phyloP scores from a whole-genome alignment of 2,797 vertebrate genomes.

The Pristis pectinata region DNA sequence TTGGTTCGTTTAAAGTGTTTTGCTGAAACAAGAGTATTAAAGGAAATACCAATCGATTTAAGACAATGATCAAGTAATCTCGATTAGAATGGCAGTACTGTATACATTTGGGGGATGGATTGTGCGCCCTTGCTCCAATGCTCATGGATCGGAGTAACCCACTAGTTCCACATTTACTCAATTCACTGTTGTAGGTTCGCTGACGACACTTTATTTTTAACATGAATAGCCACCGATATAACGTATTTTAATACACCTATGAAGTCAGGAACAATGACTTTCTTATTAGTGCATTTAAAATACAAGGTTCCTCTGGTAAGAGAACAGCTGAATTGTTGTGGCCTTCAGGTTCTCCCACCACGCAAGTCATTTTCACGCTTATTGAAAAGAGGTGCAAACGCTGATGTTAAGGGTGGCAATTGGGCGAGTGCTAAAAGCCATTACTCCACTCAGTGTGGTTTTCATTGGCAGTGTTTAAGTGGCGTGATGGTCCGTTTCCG shows the following conservation, averaged over 20 bases:
- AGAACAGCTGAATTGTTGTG: neutral
- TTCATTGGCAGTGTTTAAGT: neutral
- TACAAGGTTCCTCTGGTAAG: neutral
- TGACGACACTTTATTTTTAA: neutral
- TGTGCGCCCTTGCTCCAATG: neutral
- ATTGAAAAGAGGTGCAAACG: neutral
- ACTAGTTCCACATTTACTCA: neutral
- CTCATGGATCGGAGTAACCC: neutral
- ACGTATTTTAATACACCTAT: neutral
- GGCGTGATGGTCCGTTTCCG: neutral
- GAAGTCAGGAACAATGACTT: neutral
- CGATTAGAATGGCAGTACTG: neutral
- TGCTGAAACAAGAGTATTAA: neutral
- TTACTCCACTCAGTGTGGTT: too few relatives aligned
- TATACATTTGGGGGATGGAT: neutral
- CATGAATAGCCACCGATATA: neutral
- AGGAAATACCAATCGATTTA: neutral
- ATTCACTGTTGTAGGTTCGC: neutral
- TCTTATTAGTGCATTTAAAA: neutral
- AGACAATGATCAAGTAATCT: neutral
- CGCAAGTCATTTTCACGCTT: neutral
- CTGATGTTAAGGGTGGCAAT: neutral
- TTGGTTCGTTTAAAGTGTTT: neutral
- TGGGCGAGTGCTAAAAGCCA: neutral
- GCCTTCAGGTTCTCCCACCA: neutral